Base-by-base conservation (phyloP, 2,113 vertebrate genomes). In the Emydura subglobosa region DNA sequence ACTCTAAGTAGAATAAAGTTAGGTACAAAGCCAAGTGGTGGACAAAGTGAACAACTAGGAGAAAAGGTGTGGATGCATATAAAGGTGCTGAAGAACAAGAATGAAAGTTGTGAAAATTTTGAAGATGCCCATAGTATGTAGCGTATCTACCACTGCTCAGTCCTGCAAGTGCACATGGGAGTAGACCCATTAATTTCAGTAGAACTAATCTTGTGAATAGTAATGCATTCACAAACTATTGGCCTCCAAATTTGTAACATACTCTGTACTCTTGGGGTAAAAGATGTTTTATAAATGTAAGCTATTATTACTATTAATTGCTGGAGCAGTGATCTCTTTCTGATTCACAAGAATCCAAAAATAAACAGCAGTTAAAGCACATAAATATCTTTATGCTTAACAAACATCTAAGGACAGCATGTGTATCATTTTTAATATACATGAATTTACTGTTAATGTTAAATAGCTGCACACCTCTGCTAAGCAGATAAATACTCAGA, bases 351-450 rank as follows among this genome's bases (percentile, higher is more conserved):
- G 82, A n/a, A 74, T 51, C 79, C 19, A 91, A 87, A 91, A 4
- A 89, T 2, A 39, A n/a, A 24, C 34, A 1, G 21, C 11, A 10
- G 72, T 74, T 14, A 50, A 51, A 0, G 1, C 24, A 74, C 50
- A 13, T 12, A 85, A 91, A 19, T 47, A 68, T 44, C 44, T n/a
- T 1, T 53, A 22, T 34, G 10, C 4, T 94, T 49, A 50, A 47
- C 27, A 47, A 79, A 79, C 68, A 90, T 7, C 11, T 2, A 44
- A 34, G 51, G 87, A 54, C 17, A 79, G 4, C 24, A 94, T 7
- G 2, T 19, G 51, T 12, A 59, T 80, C 19, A 4, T 82, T 85
- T 82, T 82, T 82, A 87, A 54, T 0, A 0, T 34, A 79, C 3
- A 31, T 51, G 54, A 51, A 39, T 39, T 1, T 82, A 24, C 12